Percentiles rank a stretch among this genome's conserved stretches.
Evolutionary conservation across 2,797 vertebrate species (phyloP).

Genomic region (Florisuga fusca): DNA sequence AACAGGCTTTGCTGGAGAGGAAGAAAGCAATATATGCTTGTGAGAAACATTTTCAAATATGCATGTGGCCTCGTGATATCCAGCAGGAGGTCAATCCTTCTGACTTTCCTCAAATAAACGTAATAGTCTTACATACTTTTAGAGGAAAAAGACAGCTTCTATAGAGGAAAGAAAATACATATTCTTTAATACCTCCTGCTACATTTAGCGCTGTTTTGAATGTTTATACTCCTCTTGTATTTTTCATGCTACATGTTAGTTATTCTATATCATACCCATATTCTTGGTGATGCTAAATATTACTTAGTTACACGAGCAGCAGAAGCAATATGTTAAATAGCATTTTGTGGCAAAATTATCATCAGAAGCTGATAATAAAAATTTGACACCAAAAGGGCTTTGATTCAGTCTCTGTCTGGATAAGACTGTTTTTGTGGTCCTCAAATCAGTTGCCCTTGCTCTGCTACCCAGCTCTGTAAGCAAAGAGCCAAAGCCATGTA

Average conservation of each 20-base stretch:
- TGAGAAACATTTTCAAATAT: not conserved
- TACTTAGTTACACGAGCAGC: not conserved
- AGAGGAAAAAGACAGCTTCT: not conserved
- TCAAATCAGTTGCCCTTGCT: not conserved
- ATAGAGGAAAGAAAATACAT: not conserved
- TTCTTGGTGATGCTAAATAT: not conserved
- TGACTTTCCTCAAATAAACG: not conserved
- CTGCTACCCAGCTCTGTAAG: not conserved
- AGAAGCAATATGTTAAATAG: not conserved
- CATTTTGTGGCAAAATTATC: not conserved
- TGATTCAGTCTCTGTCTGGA: not conserved
- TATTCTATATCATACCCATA: not conserved
- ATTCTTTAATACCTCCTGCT: not conserved
- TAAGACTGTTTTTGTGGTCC: not conserved
- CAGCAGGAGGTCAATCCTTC: not conserved
- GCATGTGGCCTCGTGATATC: accelerated
- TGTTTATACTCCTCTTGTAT: not conserved
- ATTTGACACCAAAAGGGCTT: not conserved
- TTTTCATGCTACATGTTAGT: not conserved
- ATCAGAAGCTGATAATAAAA: not conserved
- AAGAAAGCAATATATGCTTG: not conserved
- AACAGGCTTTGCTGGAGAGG: not conserved
- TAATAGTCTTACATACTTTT: not conserved
- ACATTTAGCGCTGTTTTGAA: not conserved
- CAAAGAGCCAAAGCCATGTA: not conserved